Conservation (phyloP, 2,113 vertebrate species). For the Perccottus glenii region DNA sequence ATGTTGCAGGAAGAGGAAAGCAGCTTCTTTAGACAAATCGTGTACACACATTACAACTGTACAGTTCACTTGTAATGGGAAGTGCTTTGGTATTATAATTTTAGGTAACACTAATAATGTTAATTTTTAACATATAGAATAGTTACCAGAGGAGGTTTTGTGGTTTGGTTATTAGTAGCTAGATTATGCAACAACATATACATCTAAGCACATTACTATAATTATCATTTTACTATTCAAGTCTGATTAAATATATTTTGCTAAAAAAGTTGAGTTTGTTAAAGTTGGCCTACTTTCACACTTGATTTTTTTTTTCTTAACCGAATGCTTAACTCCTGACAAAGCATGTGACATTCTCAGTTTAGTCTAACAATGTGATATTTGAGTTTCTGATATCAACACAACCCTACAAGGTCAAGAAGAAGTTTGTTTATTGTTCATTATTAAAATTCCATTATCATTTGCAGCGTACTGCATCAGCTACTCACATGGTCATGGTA, state of each 20-base stretch:
- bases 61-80: too few species aligned
- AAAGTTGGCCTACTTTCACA: conserved; percentile 39
- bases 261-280: conserved; percentile 12
- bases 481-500: too few species aligned
- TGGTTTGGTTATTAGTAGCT: conserved; percentile 48
- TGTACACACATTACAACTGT: too few species aligned
- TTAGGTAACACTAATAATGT: too few species aligned
- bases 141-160: too few species aligned
- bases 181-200: conserved; percentile 47
- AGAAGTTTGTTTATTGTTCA: too few species aligned
- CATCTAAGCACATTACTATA: background rate
- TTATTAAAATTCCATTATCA: too few species aligned
- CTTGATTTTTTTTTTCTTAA: conserved; percentile 22
- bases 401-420: conserved; percentile 16
- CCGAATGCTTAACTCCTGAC: conserved; percentile 23
- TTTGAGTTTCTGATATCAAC: conserved; percentile 60
- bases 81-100: too few species aligned
- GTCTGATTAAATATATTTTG: conserved; percentile 6
- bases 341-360: conserved; percentile 48
- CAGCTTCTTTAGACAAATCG: too few species aligned
- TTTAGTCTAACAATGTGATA: conserved; percentile 48
- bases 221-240: background rate
- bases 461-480: too few species aligned
- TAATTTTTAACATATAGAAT: too few species aligned
- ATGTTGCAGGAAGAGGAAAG: too few species aligned